Evolutionary conservation across 1,140 invertebrate genomes (phyloP), one percentile per base, ranked within the genome.

Genomic region (Phthorimaea operculella): DNA sequence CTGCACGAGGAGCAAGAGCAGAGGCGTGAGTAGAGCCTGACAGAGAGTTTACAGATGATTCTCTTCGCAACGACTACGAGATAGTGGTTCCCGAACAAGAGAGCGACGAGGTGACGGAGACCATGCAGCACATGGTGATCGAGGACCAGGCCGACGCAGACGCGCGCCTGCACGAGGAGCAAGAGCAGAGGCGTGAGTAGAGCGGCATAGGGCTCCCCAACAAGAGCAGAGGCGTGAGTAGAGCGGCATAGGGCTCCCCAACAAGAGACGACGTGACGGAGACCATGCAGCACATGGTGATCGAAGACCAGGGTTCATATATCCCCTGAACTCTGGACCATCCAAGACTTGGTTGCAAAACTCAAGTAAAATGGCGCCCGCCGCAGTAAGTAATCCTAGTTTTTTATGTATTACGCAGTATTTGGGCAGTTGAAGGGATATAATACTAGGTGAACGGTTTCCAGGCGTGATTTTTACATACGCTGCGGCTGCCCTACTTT

Each of bases 41-140:
- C n/a, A n/a, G n/a, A n/a, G n/a, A n/a, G n/a, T n/a, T n/a, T n/a
- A n/a, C n/a, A n/a, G n/a, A n/a, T n/a, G n/a, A n/a, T n/a, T n/a
- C n/a, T n/a, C 98, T 98, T 0, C 92, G 93, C 58, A 99, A 99
- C 81, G 98, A 99, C 85, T 99, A 98, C 85, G 98, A 99, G 86
- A 98, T 99, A 74, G 96, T 99, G 44, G 93, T 99, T 9, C 96
- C 96, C 0, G 95, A 98, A 59, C 90, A 94, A 39, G 94, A 97
- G 64, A 86, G 89, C 21, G 87, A 87, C 11, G 89, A 89, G 57
- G 87, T 87, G 3, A 85, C 86, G 33, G 76, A 85, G 12, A 66
- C 77, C 0, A 68, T 87, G 6, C 62, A 76, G 7, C 74, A 76
- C n/a, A 69, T 86, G 8, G 51, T 44, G 11, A 33, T 51, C 0